A percentile compares a stretch with the other conserved stretches of the same genome.
These are phyloP conservation scores for Tetramorium alpestre DNA, from an alignment of 1,140 invertebrate genomes.

Conservation along the genomic window DNA sequence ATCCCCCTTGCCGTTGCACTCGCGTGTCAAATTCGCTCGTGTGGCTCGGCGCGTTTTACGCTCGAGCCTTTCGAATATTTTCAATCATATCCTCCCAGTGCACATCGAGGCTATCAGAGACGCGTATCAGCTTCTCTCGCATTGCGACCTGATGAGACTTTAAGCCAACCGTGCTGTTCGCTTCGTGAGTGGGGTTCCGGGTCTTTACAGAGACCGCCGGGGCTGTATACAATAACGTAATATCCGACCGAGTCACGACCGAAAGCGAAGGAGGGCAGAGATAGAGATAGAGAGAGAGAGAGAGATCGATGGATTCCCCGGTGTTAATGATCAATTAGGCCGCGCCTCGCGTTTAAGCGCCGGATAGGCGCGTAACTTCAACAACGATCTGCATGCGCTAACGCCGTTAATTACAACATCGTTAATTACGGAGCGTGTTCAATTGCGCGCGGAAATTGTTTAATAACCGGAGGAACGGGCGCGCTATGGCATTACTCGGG, in stretches of 20 bases:
- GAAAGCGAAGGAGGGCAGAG: background rate
- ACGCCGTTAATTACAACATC: conserved; percentile 40
- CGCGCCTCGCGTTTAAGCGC: conserved; percentile 9
- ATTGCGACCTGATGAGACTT: background rate
- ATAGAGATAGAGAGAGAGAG: background rate
- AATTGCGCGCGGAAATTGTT: conserved; percentile 44
- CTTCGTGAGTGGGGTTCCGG: conserved; percentile 2
- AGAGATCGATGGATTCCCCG: conserved; percentile 24
- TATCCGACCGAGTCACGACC: conserved; percentile 6
- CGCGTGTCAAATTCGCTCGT: conserved; percentile 44
- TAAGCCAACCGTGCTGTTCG: background rate
- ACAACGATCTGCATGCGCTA: conserved; percentile 34
- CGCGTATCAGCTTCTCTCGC: background rate
- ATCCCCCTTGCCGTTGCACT: conserved; percentile 30
- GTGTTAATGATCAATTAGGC: conserved; percentile 51
- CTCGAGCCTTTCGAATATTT: conserved; percentile 24
- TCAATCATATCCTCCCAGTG: conserved; percentile 26
- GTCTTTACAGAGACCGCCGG: background rate
- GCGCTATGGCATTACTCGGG: conserved; percentile 10
- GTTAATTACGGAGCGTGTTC: conserved; percentile 47
- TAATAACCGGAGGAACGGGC: conserved; percentile 13
- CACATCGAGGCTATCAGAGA: conserved; percentile 49
- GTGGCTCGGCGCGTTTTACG: background rate
- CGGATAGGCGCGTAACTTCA: background rate
- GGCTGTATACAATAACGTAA: conserved; percentile 3